A percentile compares a stretch with the other conserved stretches of the same genome.
These are phyloP conservation scores for Rhynchonycteris naso DNA, from an alignment of 2,797 vertebrate species.

Conservation along the genomic window DNA sequence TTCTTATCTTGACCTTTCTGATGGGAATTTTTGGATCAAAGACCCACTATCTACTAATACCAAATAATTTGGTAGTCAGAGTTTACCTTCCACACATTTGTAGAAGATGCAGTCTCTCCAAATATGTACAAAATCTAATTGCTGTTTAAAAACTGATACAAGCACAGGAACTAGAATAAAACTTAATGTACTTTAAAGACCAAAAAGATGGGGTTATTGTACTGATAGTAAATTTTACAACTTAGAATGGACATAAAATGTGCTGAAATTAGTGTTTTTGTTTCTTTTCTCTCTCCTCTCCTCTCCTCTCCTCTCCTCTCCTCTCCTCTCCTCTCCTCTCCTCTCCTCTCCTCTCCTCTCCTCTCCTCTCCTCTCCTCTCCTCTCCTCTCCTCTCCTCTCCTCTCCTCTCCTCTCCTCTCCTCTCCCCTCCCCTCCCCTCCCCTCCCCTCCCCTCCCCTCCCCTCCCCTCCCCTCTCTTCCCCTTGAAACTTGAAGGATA, in stretches of 20 bases:
- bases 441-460: too few relatives aligned
- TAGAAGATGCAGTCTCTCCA: neutral
- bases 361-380: too few relatives aligned
- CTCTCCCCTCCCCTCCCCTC: too few relatives aligned
- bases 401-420: too few relatives aligned
- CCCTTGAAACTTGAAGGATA: conserved; percentile 43
- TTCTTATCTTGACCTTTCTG: conserved; percentile 31
- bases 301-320: too few relatives aligned
- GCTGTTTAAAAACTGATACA: neutral
- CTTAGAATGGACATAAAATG: conserved; percentile 44
- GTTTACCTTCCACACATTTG: neutral
- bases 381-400: too few relatives aligned
- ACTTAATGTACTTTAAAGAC: neutral
- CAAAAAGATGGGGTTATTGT: neutral
- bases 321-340: too few relatives aligned
- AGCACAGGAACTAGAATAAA: neutral
- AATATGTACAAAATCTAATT: neutral
- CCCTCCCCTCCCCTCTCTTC: too few relatives aligned
- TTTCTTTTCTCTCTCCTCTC: neutral
- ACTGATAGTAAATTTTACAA: neutral
- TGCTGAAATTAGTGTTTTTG: neutral
- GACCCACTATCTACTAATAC: neutral
- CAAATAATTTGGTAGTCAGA: neutral
- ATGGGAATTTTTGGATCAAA: conserved; percentile 23
- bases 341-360: too few relatives aligned